Percentiles rank a stretch among this genome's conserved stretches.
Conservation (phyloP, 2,888 invertebrate species). For the Caenorhabditis panamensis region DNA sequence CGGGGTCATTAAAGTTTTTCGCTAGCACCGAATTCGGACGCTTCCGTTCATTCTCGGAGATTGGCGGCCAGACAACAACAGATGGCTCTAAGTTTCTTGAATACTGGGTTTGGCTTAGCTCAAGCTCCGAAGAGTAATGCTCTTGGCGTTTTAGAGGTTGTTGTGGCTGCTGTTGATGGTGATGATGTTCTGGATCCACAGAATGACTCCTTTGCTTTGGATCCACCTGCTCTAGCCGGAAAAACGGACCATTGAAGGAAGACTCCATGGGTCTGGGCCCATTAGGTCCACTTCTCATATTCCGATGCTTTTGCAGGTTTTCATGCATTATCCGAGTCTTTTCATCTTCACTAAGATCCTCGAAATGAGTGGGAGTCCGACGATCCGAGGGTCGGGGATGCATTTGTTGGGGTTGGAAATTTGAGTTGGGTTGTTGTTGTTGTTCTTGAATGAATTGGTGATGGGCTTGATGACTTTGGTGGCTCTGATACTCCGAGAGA, state of each 20-base stretch:
- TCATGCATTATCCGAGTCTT: conserved; percentile 76
- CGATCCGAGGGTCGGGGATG: conserved; percentile 60
- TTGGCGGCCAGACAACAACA: conserved; percentile 80
- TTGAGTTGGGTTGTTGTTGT: neutral
- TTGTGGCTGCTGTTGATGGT: too few species aligned
- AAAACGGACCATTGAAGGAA: conserved; percentile 81
- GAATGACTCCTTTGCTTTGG: conserved; percentile 63
- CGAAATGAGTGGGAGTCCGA: conserved; percentile 68
- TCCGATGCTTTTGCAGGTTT: conserved; percentile 75
- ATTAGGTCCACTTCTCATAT: conserved; percentile 57
- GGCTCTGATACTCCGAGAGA: conserved; percentile 24
- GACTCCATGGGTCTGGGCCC: conserved; percentile 60
- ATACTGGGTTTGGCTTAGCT: conserved; percentile 64
- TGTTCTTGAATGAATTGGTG: conserved; percentile 33
- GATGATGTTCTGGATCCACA: conserved; percentile 45
- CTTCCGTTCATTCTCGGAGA: conserved; percentile 65
- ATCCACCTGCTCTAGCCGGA: conserved; percentile 77
- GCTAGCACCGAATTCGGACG: conserved; percentile 74
- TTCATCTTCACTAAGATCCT: conserved; percentile 74
- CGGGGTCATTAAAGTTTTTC: conserved; percentile 76
- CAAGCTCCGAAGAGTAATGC: conserved; percentile 71
- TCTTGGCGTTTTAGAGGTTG: conserved; percentile 45
- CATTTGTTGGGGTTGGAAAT: conserved; percentile 62
- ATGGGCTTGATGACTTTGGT: conserved; percentile 33
- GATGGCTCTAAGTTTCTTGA: conserved; percentile 56